Conservation (phyloP, 2,888 invertebrate species). For the Hipparchia sbordonii region DNA sequence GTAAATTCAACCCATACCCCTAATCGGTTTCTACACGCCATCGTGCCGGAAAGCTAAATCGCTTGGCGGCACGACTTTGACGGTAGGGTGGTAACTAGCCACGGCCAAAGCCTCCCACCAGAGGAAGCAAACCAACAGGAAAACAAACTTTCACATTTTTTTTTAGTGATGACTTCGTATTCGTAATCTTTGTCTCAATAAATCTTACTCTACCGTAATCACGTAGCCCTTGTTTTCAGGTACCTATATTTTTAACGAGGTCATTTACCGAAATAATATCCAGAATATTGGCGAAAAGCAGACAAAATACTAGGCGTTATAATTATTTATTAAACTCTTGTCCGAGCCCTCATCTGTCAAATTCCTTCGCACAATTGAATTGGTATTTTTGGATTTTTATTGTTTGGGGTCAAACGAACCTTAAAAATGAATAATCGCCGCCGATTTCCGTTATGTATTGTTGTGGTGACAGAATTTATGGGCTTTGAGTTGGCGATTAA, state of each 20-base stretch:
- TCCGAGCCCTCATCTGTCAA: background rate
- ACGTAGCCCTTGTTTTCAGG: background rate
- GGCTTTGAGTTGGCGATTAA: constrained; percentile 23
- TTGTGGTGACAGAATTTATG: constrained; percentile 27
- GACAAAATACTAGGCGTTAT: background rate
- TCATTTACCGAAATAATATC: background rate
- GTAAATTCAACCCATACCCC: too few species aligned
- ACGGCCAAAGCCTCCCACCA: too few species aligned
- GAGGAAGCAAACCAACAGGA: too few species aligned
- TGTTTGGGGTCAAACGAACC: constrained; percentile 19
- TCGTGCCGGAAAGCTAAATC: too few species aligned
- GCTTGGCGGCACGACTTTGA: too few species aligned
- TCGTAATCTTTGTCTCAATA: background rate
- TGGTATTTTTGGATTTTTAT: constrained; percentile 20
- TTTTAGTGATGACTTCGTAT: too few species aligned
- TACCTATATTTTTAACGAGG: background rate
- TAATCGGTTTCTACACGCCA: too few species aligned
- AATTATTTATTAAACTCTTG: background rate
- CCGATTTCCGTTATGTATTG: constrained; percentile 26
- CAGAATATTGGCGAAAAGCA: background rate
- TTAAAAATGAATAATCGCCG: constrained; percentile 25
- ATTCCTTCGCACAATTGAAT: constrained; percentile 1
- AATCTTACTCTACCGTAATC: background rate
- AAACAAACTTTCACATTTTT: too few species aligned
- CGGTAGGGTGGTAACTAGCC: too few species aligned